A percentile compares a stretch with the other conserved stretches of the same genome.
Conservation (phyloP, 2,888 invertebrate genomes). For the Escarpia spicata region DNA sequence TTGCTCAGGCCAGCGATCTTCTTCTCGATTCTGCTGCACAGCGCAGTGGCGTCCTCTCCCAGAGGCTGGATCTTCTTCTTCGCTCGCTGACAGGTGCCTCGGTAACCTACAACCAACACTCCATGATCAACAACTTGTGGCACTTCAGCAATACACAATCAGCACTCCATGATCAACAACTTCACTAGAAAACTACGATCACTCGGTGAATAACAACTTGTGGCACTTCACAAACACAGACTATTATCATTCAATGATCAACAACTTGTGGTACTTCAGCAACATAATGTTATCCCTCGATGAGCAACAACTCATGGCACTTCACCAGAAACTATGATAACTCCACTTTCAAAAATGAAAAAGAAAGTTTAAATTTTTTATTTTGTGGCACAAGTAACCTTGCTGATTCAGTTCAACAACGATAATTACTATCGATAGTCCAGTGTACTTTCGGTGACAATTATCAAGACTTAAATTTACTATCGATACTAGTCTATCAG, state of each 20-base stretch:
- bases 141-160: not conserved
- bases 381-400: no score
- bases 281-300: not conserved
- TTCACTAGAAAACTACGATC: not conserved
- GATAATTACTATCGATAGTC: no score
- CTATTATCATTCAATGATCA: no score
- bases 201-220: no score
- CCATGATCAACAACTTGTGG: not conserved
- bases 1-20: conserved; percentile 55
- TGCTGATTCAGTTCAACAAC: no score
- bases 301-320: not conserved
- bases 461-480: no score
- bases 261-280: not conserved
- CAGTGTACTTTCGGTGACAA: no score
- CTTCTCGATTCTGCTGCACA: conserved; percentile 57
- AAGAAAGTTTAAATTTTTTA: no score
- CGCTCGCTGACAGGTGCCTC: not conserved
- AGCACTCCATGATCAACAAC: not conserved
- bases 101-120: not conserved
- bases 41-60: conserved; percentile 21
- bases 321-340: not conserved
- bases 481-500: no score
- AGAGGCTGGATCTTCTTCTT: not conserved
- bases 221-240: not conserved
- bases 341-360: no score